A percentile compares a stretch with the other conserved stretches of the same genome.
Evolutionary conservation across 1,140 invertebrate genomes (phyloP).

Genomic region (Asobara japonica): DNA sequence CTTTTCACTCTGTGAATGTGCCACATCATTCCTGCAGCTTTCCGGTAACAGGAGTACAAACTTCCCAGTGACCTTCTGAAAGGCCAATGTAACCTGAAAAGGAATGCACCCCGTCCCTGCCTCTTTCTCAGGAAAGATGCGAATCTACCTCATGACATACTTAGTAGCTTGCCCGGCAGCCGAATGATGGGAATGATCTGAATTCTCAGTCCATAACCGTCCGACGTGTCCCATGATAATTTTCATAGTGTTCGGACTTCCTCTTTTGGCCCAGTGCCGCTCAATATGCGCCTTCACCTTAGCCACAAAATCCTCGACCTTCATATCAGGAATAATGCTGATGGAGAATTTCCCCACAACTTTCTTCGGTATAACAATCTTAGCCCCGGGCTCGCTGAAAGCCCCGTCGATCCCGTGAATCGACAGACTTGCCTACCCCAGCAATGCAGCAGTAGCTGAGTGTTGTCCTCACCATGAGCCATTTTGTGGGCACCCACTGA

Average conservation of each 20-base stretch:
- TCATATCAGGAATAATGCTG: conserved; percentile 92
- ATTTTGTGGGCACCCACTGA: conserved; percentile 79
- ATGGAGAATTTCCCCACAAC: conserved; percentile 97
- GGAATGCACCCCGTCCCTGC: too few species aligned
- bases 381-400: conserved; percentile 89
- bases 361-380: conserved; percentile 95
- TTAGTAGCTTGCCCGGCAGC: conserved; percentile 89
- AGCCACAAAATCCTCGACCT: conserved; percentile 79
- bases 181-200: conserved; percentile 89
- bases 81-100: conserved; percentile 93
- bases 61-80: conserved; percentile 89
- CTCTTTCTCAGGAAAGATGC: conserved; percentile 94
- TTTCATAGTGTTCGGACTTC: conserved; percentile 87
- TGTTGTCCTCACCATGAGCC: conserved; percentile 81
- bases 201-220: conserved; percentile 91
- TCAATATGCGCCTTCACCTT: conserved; percentile 81
- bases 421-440: conserved; percentile 92
- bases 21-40: conserved; percentile 93
- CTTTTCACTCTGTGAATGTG: conserved; percentile 99
- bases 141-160: conserved; percentile 93
- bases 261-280: conserved; percentile 73
- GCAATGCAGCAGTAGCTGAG: conserved; percentile 84
- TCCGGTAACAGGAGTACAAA: conserved; percentile 93
- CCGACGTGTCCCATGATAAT: conserved; percentile 83
- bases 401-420: conserved; percentile 95